Conservation (phyloP, 2,797 vertebrate species). For the Ctenochaetus hawaiiensis region DNA sequence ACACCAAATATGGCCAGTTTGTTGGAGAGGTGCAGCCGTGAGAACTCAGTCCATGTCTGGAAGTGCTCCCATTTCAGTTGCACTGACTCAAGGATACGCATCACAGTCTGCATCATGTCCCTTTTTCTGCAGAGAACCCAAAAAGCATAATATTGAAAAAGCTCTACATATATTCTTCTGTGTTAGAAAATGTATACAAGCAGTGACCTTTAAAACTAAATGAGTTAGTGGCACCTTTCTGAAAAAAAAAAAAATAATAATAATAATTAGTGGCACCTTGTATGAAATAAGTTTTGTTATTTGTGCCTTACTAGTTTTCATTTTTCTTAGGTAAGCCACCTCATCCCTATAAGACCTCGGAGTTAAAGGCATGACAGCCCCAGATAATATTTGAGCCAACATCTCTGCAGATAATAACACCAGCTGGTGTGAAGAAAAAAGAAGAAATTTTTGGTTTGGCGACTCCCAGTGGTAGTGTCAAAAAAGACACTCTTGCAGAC, state of each 20-base stretch:
- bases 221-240: too few relatives aligned
- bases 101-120: constrained; percentile 94
- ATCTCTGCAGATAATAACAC: background rate
- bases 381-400: background rate
- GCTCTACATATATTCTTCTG: constrained; percentile 65
- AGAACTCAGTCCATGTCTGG: constrained; percentile 98
- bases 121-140: constrained; percentile 85
- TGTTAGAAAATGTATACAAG: background rate
- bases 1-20: constrained; percentile 98
- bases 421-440: too few relatives aligned
- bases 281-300: background rate
- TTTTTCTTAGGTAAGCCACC: background rate
- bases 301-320: background rate
- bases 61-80: constrained; percentile 98
- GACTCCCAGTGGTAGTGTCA: background rate
- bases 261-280: too few relatives aligned
- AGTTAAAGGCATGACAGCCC: background rate
- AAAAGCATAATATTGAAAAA: background rate
- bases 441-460: background rate
- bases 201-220: background rate
- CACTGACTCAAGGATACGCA: constrained; percentile 95
- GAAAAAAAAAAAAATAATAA: too few relatives aligned
- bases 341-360: background rate
- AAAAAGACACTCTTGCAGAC: background rate
- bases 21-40: constrained; percentile 96